Evolutionary conservation across 2,888 invertebrate genomes (phyloP), one percentile per base, ranked within the genome.

Genomic region (Ophioninae sp.): DNA sequence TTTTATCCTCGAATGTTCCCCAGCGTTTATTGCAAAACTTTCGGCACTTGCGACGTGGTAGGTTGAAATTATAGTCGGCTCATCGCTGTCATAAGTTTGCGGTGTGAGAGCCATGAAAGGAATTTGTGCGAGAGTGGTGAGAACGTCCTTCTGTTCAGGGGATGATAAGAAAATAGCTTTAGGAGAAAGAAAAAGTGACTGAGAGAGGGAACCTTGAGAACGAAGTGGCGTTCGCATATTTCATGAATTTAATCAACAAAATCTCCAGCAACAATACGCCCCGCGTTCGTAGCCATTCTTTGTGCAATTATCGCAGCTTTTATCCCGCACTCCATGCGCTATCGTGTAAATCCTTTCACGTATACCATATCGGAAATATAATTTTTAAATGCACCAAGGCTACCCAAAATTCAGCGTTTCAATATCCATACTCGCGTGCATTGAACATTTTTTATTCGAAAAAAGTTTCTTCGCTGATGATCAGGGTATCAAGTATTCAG

Each of bases 181-280:
- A n/a, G 44, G 64, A 76, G 74, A 74, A 17, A 5, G 50, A 50
- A 50, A 50, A 50, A 13, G 50, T 50, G 50, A 50, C 13, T 10
- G 50, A 50, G 50, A 41, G 41, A 41, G 17, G 50, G 17, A 50
- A 17, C 13, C 13, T 17, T 5, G 17, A 17, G 50, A 82, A 74
- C 57, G 79, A 64, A 74, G 72, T 64, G 74, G 65, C 59, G 73
- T 64, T 41, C 81, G 83, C 83, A 85, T 79, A 81, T 85, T 84
- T 83, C 83, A 85, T 85, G 84, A 85, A 85, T 85, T 85, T 85
- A 50, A 50, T 50, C 50, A 50, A 13, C 6, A 50, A 50, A 17
- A 50, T 50, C 50, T 10, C 13, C 17, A 50, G 50, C 13, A 17
- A 50, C 13, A 50, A 50, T 50, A 50, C 13, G 10, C 50, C 17